Evolutionary conservation across 2,113 vertebrate species (phyloP), one percentile per base, ranked within the genome.

Genomic region (Ariopsis seemanni): DNA sequence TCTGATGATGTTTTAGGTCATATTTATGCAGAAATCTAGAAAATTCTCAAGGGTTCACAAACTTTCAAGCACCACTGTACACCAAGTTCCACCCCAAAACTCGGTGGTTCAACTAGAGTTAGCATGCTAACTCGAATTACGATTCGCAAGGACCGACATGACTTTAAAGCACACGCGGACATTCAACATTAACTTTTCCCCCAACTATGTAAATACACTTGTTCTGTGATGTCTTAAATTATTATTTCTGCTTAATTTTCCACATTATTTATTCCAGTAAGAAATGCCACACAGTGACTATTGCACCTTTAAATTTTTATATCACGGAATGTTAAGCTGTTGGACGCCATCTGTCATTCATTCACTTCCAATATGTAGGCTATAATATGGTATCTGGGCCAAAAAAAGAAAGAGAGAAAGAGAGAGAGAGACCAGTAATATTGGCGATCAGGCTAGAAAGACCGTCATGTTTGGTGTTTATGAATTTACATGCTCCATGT

Each of bases 321-420:
- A 69, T 72, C n/a, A 17, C 30, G 8, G 57, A 84, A 74, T 15
- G 30, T 34, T 74, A 42, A 42, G 53, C 69, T 74, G 65, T 72
- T 84, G 69, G 30, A 85, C 48, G 53, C 83, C 83, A 85, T 85
- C 83, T 85, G 83, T 74, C 83, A 72, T 60, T 72, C 69, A 85
- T 30, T 74, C 2, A 20, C 53, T 42, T 72, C 67, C 52, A 58
- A 85, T 74, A 85, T 74, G 83, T 34, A 85, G 53, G 83, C n/a
- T 57, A 72, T 42, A 25, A 48, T 34, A 18, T 53, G 34, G 18
- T 15, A 25, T 57, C 69, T 25, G 1, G 17, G 65, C 52, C 30
- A 50, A 34, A 52, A 84, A 30, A 22, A 30, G 57, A 34, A 0
- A 53, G 8, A 55, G 10, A 20, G 18, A 30, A 5, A 52, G 18